Base-by-base conservation (phyloP, 35 echinoderm and acorn worm species). In the Holothuria glaberrima region DNA sequence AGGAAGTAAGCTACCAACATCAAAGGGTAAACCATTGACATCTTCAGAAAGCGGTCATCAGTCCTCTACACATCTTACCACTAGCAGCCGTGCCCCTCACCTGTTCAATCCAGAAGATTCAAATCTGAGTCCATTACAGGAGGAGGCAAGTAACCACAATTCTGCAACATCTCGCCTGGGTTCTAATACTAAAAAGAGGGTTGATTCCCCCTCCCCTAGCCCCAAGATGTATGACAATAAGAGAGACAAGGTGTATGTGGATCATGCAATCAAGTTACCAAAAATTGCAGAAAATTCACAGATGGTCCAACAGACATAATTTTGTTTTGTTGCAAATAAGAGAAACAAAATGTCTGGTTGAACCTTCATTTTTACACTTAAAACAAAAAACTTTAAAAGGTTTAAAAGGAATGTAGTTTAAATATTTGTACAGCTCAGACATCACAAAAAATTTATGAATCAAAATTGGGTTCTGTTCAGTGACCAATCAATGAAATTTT, bases 221-320 rank as follows among this genome's bases (percentile, higher is more conserved):
- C 74, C 36, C 12, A 78, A 48, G 21, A 78, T 78, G 74, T 78
- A 78, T 48, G 74, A 48, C 9, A 48, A 35, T 75, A 75, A 75
- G 34, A 75, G 71, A 38, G 74, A n/a, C 1, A 41, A 12, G 13
- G 41, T n/a, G 3, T 12, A 9, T 21, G 17, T 78, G 24, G 74
- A 78, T 12, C 74, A 19, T 48, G n/a, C 5, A 6, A 6, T 75
- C 0, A 75, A 75, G 34, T 22, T 75, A 25, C 74, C 74, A 35
- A 78, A 41, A 50, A 48, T 75, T 35, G 26, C 33, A 20, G 71
- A 75, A 41, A 75, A 41, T 44, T 32, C 31, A 38, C 71, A 75
- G 17, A 75, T 75, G 38, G 34, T 75, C 6, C 71, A 75, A 21
- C 71, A 78, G 29, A 25, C 74, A n/a, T 78, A 22, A 48, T 19